Base-by-base conservation (phyloP, 2,113 vertebrate species). In the Speoplatyrhinus poulsoni region DNA sequence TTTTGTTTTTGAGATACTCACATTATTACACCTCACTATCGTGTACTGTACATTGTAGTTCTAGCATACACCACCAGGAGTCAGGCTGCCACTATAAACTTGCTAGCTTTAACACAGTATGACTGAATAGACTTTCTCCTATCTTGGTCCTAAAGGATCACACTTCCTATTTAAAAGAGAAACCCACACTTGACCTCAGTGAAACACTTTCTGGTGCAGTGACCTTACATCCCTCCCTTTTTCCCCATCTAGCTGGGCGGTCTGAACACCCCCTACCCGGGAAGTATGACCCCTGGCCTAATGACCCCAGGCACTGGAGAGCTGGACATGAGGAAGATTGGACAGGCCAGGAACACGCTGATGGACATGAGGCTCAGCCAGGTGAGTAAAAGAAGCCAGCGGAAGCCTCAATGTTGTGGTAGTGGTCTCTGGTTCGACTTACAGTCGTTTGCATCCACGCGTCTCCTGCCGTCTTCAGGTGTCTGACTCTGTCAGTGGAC, bases 341-440 rank as follows among this genome's bases (percentile, higher is more conserved):
- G 98, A 32, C 97, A 99, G 84, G 98, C 98, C 60, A 96, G 98
- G 66, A 99, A 99, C 85, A 99, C 98, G 0, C 88, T 99, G 75
- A 99, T 99, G 98, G 98, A 99, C 76, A 99, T 99, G 97, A 94
- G 98, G 84, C 93, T 99, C 32, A 99, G 98, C 84, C 98, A 99
- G 95, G 98, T 98, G 81, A 75, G 46, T 52, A 2, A 59, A 26
- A 59, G 33, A 41, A 41, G 36, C 36, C 36, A 41, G 13, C 9
- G 10, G 17, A 6, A 32, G 15, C 10, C 3, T 7, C 15, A 9
- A 16, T 12, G 15, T n/a, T 53, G 50, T 15, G 50, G 50, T 53
- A 53, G n/a, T 53, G n/a, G 50, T 15, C 12, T n/a, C 12, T 11
- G 3, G 9, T n/a, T 1, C 41, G n/a, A 10, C 56, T 64, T 71